Base-by-base conservation (phyloP, 2,113 vertebrate species). In the Solea solea region DNA sequence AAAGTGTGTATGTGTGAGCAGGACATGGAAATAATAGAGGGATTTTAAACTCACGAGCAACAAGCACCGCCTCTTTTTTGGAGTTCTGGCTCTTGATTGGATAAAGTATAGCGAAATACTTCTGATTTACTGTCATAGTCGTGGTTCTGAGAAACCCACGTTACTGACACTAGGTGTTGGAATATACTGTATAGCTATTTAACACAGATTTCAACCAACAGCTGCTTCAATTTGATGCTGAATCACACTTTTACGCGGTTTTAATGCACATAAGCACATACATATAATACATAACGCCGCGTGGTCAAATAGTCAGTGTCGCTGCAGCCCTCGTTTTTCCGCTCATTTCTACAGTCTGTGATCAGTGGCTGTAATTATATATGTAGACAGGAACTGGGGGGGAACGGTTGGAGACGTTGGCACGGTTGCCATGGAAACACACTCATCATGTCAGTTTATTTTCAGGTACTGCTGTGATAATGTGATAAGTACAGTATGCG, bases 341-440 rank as follows among this genome's bases (percentile, higher is more conserved):
- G 14, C 72, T 79, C 53, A 54, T 72, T 74, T 73, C 70, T 74
- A 55, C 55, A 54, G 74, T 52, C 76, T 72, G 74, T 70, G 72
- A 74, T 83, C 80, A 67, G 69, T 45, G 86, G 34, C 46, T 50
- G 80, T 89, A 88, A 88, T 90, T 88, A 90, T 86, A 83, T 86
- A 48, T 13, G 88, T 87, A 78, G 87, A 88, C 83, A 81, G 86
- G 83, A 88, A 88, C 68, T 41, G 64, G 80, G 72, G 44, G 44
- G 14, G 52, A 80, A 76, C 70, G 62, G 78, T 86, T 72, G 75
- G 61, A 81, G 80, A 85, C 84, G n/a, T 83, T 82, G 84, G 73
- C 73, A 39, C 27, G 64, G 89, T 92, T 85, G 78, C 89, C 85
- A 87, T 90, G 89, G 91, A 84, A 89, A 90, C 88, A 64, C 82